A percentile compares a stretch with the other conserved stretches of the same genome.
Conservation (phyloP, 2,797 vertebrate genomes). For the Pelobates cultripes region DNA sequence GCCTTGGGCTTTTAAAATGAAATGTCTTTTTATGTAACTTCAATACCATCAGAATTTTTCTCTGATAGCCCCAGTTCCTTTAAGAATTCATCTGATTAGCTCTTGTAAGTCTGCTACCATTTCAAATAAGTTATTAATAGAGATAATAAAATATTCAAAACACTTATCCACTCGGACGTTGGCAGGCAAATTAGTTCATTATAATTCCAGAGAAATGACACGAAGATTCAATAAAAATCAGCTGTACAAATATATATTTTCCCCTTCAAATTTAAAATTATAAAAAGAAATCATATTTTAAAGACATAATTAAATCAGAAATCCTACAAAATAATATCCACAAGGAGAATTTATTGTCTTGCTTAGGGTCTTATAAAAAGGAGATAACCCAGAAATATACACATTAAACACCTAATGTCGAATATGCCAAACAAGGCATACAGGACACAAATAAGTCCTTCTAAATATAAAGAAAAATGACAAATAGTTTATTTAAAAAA, state of each 20-base stretch:
- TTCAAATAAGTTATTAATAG: conserved; percentile 64
- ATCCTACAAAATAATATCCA: too few relatives aligned
- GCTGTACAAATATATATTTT: conserved; percentile 6
- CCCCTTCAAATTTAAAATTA: conserved; percentile 2
- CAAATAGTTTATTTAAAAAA: too few relatives aligned
- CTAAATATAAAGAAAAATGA: too few relatives aligned
- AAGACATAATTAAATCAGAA: conserved; percentile 6
- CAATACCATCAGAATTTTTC: conserved; percentile 50
- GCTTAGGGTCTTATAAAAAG: too few relatives aligned
- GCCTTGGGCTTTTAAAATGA: conserved; percentile 16
- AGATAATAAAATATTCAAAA: conserved; percentile 65
- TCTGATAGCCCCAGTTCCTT: conserved; percentile 56
- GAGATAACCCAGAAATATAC: too few relatives aligned
- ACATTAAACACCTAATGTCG: too few relatives aligned
- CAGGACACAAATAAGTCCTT: too few relatives aligned
- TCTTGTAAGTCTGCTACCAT: conserved; percentile 57
- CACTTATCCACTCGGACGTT: conserved; percentile 44
- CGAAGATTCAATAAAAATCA: conserved; percentile 22
- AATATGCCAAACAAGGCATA: too few relatives aligned
- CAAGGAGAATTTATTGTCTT: too few relatives aligned
- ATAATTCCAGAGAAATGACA: conserved; percentile 50
- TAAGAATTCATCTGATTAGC: conserved; percentile 55
- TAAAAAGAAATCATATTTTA: conserved; percentile 4
- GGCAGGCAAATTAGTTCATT: conserved; percentile 49
- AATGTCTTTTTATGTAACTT: conserved; percentile 30